These are phyloP conservation scores for Cyclargus thomasi DNA, from an alignment of 1,140 invertebrate genomes.

Conservation along the genomic window DNA sequence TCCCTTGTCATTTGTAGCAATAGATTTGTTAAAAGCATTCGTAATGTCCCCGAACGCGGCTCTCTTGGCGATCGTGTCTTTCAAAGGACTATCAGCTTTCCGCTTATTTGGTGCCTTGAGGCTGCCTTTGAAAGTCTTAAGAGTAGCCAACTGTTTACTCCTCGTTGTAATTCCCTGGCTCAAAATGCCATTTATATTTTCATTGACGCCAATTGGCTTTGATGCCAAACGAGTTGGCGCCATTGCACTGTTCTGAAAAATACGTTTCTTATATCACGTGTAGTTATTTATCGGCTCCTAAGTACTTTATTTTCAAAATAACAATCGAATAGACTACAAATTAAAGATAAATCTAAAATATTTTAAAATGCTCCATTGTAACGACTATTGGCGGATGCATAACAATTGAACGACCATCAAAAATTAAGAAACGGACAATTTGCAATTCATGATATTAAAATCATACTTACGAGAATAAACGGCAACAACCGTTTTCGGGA, in stretches of 20 bases:
- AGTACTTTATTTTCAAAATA: not conserved
- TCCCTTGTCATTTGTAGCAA: slow-evolving; percentile 52
- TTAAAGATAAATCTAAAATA: slow-evolving; percentile 32
- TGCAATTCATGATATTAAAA: slow-evolving; percentile 16
- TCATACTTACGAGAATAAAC: slow-evolving; percentile 50
- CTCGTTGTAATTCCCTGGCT: slow-evolving; percentile 62
- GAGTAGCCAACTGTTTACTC: slow-evolving; percentile 66
- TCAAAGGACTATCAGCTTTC: slow-evolving; percentile 77
- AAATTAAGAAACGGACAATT: slow-evolving; percentile 37
- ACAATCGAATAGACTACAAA: not conserved
- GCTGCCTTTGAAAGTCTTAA: slow-evolving; percentile 58
- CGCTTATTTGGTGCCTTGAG: slow-evolving; percentile 67
- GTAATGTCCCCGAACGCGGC: slow-evolving; percentile 86
- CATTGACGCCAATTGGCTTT: slow-evolving; percentile 66
- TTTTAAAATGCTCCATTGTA: slow-evolving; percentile 43
- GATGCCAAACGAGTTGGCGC: slow-evolving; percentile 76
- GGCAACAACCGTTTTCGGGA: slow-evolving; percentile 48
- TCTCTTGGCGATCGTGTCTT: slow-evolving; percentile 78
- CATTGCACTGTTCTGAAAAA: slow-evolving; percentile 66
- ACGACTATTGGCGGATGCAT: slow-evolving; percentile 68
- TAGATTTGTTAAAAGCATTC: slow-evolving; percentile 77
- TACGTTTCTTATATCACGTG: slow-evolving; percentile 45
- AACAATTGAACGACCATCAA: slow-evolving; percentile 60
- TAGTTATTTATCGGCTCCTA: slow-evolving; percentile 14
- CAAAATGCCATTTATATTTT: slow-evolving; percentile 61